Percentiles rank a stretch among this genome's conserved stretches.
These are phyloP conservation scores for Drosophila bunnanda DNA, from an alignment of 2,888 invertebrate species.

Conservation along the genomic window DNA sequence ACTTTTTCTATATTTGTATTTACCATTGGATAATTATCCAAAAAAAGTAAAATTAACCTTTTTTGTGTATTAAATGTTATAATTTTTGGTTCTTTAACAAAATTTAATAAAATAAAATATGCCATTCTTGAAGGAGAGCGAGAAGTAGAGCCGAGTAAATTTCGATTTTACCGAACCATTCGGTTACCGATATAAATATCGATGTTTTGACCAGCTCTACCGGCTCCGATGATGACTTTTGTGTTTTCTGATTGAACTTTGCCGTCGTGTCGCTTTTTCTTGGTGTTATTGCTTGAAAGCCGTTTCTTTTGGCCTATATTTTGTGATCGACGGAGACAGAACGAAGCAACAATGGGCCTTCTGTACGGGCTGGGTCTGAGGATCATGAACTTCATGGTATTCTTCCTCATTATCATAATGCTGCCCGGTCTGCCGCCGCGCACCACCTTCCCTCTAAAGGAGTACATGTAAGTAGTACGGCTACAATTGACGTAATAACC, in stretches of 20 bases:
- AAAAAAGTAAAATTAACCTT: too few relatives aligned
- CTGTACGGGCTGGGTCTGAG: constrained; percentile 85
- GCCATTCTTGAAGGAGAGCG: too few relatives aligned
- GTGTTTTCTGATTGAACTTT: constrained; percentile 71
- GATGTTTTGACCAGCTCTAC: constrained; percentile 32
- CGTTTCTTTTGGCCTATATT: constrained; percentile 12
- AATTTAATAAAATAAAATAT: too few relatives aligned
- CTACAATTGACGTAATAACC: constrained; percentile 1
- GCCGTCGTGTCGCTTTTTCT: constrained; percentile 75
- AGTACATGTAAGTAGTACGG: constrained; percentile 88
- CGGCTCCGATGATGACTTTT: constrained; percentile 66
- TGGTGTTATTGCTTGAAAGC: constrained; percentile 15
- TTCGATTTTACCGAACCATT: not conserved
- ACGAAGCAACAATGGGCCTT: constrained; percentile 81
- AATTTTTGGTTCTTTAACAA: too few relatives aligned
- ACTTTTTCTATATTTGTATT: too few relatives aligned
- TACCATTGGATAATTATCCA: too few relatives aligned
- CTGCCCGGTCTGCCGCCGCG: constrained; percentile 91
- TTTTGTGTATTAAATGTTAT: too few relatives aligned
- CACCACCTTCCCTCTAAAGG: constrained; percentile 87
- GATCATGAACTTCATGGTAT: constrained; percentile 85
- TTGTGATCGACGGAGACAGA: constrained; percentile 24
- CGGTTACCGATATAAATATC: constrained; percentile 1
- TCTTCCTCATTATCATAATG: constrained; percentile 87
- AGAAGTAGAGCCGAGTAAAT: not conserved